Conservation (phyloP, 2,797 vertebrate species). For the Hipposideros larvatus region DNA sequence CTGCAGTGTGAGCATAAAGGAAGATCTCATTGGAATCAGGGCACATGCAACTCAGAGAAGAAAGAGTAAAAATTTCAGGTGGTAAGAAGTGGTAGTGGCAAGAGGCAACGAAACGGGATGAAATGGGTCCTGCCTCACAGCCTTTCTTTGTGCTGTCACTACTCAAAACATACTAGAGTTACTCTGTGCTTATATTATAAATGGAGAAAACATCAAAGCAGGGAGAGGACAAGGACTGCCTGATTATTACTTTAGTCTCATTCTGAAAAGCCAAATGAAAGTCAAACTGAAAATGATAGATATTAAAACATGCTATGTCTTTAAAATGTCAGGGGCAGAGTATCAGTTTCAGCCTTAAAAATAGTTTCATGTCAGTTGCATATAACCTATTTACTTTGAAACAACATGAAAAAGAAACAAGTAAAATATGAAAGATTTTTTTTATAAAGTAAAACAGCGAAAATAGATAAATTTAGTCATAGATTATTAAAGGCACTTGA, state of each 20-base stretch:
- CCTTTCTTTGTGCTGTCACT: background rate
- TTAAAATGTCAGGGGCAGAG: background rate
- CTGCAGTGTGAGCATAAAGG: background rate
- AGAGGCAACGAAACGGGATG: accelerated
- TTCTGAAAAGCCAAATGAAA: background rate
- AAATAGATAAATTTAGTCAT: constrained; percentile 56
- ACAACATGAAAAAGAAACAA: constrained; percentile 53
- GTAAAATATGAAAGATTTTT: constrained; percentile 72
- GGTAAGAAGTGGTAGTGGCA: background rate
- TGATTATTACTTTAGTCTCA: background rate
- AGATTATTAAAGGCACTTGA: constrained; percentile 64
- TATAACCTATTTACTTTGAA: background rate
- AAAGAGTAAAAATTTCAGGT: background rate
- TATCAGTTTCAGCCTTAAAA: background rate
- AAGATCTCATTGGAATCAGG: background rate
- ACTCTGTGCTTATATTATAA: background rate
- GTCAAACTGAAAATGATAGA: background rate
- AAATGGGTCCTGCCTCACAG: background rate
- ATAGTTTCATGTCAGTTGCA: background rate
- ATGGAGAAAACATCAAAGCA: background rate
- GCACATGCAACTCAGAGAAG: accelerated
- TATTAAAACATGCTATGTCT: background rate
- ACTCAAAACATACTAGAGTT: too few relatives aligned
- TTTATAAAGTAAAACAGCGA: constrained; percentile 64
- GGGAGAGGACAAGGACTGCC: background rate